Percentiles rank a stretch among this genome's conserved stretches.
phyloP scores from a whole-genome alignment of 2,888 invertebrate species.

The Homarus gammarus region DNA sequence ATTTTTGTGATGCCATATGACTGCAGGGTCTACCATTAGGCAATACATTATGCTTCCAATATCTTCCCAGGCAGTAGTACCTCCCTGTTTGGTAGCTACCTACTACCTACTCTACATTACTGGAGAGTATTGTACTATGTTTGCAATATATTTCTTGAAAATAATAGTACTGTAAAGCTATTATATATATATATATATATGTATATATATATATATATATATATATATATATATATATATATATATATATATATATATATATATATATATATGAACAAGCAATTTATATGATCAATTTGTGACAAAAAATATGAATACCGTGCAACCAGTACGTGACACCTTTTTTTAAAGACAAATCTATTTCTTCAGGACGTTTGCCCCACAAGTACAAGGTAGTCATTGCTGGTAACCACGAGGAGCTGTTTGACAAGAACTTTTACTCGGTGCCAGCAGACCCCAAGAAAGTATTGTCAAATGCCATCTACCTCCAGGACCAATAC shows the following conservation, averaged over 20 bases:
- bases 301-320: background rate
- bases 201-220: background rate
- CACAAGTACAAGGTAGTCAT: conserved; percentile 37
- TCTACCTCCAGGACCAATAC: conserved; percentile 21
- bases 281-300: background rate
- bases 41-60: no score
- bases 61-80: no score
- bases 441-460: conserved; percentile 2
- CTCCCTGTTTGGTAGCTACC: no score
- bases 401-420: conserved; percentile 31
- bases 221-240: background rate
- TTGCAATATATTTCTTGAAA: no score
- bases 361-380: conserved; percentile 15
- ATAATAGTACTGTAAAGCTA: no score
- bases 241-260: no score
- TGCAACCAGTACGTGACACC: background rate
- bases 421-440: background rate
- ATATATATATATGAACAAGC: no score
- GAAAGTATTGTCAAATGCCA: conserved; percentile 20
- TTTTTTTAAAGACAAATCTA: background rate
- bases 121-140: no score
- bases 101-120: no score
- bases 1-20: no score
- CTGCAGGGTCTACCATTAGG: no score
- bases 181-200: background rate